phyloP scores from a whole-genome alignment of 2,888 invertebrate species.

The Euzetes globulus region DNA sequence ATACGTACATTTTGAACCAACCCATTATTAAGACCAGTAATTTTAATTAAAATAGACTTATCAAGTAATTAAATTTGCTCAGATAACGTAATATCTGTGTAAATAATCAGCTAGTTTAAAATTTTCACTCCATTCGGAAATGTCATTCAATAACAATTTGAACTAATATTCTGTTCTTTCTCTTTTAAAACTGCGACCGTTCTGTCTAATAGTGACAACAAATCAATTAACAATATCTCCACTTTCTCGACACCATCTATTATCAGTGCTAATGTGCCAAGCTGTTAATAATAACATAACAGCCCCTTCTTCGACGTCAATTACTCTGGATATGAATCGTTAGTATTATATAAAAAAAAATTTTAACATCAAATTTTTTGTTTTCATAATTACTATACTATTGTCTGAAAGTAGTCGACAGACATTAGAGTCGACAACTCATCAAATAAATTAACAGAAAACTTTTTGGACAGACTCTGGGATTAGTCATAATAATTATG shows the following conservation, averaged over 20 bases:
- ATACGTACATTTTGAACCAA: too few relatives aligned
- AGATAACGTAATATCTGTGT: neutral
- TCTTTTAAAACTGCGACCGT: neutral
- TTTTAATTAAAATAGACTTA: too few relatives aligned
- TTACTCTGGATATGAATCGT: conserved; percentile 76
- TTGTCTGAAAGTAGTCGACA: too few relatives aligned
- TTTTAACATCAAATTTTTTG: neutral
- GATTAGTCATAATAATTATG: too few relatives aligned
- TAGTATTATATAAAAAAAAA: conserved; percentile 54
- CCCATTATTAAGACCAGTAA: too few relatives aligned
- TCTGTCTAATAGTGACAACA: conserved; percentile 1
- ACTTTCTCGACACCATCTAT: conserved; percentile 39
- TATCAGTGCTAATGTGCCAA: conserved; percentile 41
- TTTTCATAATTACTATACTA: too few relatives aligned
- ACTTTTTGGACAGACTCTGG: too few relatives aligned
- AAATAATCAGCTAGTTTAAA: neutral
- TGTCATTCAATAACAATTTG: neutral
- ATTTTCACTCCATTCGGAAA: neutral
- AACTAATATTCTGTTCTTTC: too few relatives aligned
- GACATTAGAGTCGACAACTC: too few relatives aligned
- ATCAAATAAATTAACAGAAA: too few relatives aligned
- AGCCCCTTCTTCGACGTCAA: conserved; percentile 56
- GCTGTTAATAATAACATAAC: conserved; percentile 42
- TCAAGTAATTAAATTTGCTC: too few relatives aligned
- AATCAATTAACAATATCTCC: conserved; percentile 30